Base-by-base conservation (phyloP, 2,113 vertebrate species). In the Chlorodrepanis virens region DNA sequence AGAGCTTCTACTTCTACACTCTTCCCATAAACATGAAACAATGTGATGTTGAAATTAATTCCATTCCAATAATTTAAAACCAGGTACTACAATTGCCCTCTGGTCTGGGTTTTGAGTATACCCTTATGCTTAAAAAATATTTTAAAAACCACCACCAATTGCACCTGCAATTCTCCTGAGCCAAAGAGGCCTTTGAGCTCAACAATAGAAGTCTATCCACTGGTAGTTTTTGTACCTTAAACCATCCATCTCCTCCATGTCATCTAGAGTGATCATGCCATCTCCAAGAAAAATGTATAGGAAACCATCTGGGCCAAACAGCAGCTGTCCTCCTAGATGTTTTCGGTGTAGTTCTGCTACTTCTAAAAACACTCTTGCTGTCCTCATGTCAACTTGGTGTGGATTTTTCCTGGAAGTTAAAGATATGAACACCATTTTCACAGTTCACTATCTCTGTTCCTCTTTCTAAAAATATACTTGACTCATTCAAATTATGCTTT, bases 221-320 rank as follows among this genome's bases (percentile, higher is more conserved):
- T 53, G 57, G 27, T 72, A 75, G 63, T 23, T 83, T 90, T 77
- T 97, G 97, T 98, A 99, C 99, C 99, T 99, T 93, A 99, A 98
- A 60, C 99, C 99, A 35, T 99, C 99, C 99, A 99, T 99, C 93
- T 99, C 99, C 92, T 99, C 99, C 99, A 99, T 99, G 93, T 99
- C 99, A 64, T 99, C 99, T 89, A 99, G 96, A 6, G 99, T 99
- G 97, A 99, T 99, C 99, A 99, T 99, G 71, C 99, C 99, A 61
- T 99, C 99, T 47, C 99, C 99, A 21, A 99, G 98, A 71, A 99
- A 98, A 95, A 99, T 98, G 96, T 99, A 99, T 49, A 99, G 94
- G 94, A 99, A 98, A 47, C 99, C 98, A 63, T 99, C 98, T 9
- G 99, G 99, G 29, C 98, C 98, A 82, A 99, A 99, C 9, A 99